Evolutionary conservation across 2,113 vertebrate genomes (phyloP).

Genomic region (Centropristis striata): DNA sequence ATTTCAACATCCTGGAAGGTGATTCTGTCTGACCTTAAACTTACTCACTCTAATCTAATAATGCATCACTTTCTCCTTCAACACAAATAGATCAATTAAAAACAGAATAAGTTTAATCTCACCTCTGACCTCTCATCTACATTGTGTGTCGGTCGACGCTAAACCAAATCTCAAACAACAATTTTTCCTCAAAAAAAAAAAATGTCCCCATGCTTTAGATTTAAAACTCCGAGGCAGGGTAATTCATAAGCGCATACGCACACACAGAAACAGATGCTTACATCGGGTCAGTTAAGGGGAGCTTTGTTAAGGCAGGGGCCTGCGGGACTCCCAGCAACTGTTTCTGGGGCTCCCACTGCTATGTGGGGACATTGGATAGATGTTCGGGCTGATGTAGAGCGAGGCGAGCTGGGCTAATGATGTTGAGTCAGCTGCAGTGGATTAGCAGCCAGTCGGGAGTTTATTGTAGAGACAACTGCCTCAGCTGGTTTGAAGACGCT

Average conservation of each 20-base stretch:
- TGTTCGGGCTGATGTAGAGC: conserved; percentile 67
- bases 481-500: conserved; percentile 52
- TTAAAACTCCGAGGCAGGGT: background rate
- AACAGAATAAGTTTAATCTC: no score
- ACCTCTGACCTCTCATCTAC: background rate
- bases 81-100: background rate
- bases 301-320: conserved; percentile 51
- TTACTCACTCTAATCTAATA: background rate
- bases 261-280: conserved; percentile 29
- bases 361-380: conserved; percentile 72
- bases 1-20: background rate
- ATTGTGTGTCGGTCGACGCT: background rate
- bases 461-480: conserved; percentile 69
- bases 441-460: conserved; percentile 78
- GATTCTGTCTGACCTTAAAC: background rate
- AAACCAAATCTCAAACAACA: background rate
- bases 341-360: conserved; percentile 51
- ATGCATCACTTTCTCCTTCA: background rate
- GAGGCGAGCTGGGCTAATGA: conserved; percentile 74
- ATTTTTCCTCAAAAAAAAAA: background rate
- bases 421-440: conserved; percentile 82
- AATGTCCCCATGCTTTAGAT: background rate
- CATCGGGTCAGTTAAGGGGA: conserved; percentile 50
- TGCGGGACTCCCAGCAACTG: conserved; percentile 28
- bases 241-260: background rate